Evolutionary conservation across 2,888 invertebrate species (phyloP), one percentile per base, ranked within the genome.

Genomic region (Dynastes grantii): DNA sequence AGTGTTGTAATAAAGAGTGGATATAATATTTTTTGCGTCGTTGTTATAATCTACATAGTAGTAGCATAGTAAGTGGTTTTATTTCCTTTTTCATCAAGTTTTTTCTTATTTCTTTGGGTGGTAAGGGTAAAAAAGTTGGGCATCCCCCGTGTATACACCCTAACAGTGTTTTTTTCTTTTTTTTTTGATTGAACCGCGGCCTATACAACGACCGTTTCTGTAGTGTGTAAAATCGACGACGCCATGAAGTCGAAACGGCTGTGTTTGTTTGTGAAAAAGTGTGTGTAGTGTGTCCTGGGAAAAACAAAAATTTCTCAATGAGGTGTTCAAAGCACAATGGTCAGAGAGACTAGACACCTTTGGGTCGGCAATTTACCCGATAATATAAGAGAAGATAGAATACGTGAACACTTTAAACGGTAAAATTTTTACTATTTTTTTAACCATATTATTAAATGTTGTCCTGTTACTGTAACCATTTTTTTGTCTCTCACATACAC

Each of bases 301-400:
- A 91, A 92, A 92, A 91, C 91, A 88, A 92, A 91, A 91, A 92
- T 93, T 92, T 94, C 94, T 94, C 87, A 94, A 95, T 95, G 95
- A 95, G 95, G 96, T 95, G 94, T 94, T 94, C 92, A 94, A 95
- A 94, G 95, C 96, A 97, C 96, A 95, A 98, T 98, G 98, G 98
- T 98, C 95, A 98, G 98, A 95, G 98, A 98, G 97, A 98, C 98
- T 94, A 97, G 98, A 94, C 98, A 98, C 94, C 95, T 98, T 94
- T 98, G 98, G 97, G 97, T 98, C 95, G 98, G 98, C 95, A 98
- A 98, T 95, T 96, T 98, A 95, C 98, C 98, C 95, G 98, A 98
- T 94, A 97, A 97, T 93, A 96, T 97, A 93, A 96, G 97, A 90
- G 97, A 98, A 92, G 97, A 97, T 91, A 95, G 96, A 91, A 96